phyloP scores from a whole-genome alignment of 2,888 invertebrate genomes.

The Tromatobia lineatoria region DNA sequence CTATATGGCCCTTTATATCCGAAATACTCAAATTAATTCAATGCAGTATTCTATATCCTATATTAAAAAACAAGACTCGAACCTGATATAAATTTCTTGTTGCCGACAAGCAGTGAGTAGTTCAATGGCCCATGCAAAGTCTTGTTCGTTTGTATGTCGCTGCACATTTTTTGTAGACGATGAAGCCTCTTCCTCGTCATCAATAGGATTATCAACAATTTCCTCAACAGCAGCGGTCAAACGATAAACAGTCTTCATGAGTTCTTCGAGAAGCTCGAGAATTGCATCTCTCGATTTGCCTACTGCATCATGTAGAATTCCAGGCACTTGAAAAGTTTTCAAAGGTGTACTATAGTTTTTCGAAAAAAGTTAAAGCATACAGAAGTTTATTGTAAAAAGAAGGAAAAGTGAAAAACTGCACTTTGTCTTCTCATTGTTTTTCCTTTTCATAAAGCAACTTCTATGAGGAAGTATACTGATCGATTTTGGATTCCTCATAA shows the following conservation, averaged over 20 bases:
- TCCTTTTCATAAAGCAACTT: no score
- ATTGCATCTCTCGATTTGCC: constrained; percentile 77
- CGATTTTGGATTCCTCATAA: no score
- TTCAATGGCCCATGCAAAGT: constrained; percentile 86
- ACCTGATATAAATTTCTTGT: constrained; percentile 88
- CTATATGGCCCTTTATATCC: no score
- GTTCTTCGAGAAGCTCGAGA: constrained; percentile 77
- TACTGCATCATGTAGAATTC: constrained; percentile 80
- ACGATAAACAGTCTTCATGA: constrained; percentile 82
- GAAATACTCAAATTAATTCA: no score
- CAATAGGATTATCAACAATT: constrained; percentile 21
- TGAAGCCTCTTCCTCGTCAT: constrained; percentile 4
- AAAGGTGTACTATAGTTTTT: background rate
- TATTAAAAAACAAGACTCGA: background rate
- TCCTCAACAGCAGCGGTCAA: constrained; percentile 87
- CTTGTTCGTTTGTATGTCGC: constrained; percentile 79
- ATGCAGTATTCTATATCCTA: no score
- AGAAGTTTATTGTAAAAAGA: no score
- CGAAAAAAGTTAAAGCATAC: no score
- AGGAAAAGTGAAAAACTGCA: no score
- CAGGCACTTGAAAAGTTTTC: constrained; percentile 78
- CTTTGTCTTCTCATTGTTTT: no score
- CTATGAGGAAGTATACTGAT: no score
- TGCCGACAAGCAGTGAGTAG: constrained; percentile 88
- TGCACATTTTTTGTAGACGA: constrained; percentile 67